Evolutionary conservation across 1,140 invertebrate species (phyloP).

Genomic region (Popillia japonica): DNA sequence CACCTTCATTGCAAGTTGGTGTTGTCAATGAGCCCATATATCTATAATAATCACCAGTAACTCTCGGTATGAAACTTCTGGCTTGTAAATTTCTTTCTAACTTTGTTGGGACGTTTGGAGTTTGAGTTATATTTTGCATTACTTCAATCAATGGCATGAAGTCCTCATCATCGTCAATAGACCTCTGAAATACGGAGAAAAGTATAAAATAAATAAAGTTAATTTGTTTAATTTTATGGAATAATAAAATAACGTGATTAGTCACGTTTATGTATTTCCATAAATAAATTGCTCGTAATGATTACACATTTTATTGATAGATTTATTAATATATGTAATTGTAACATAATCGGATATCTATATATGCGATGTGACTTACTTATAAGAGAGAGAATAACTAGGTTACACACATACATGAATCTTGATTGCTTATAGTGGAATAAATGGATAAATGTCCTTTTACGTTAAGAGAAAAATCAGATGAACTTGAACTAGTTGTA

Average conservation of each 20-base stretch:
- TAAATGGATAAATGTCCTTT: constrained; percentile 6
- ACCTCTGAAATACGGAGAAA: constrained; percentile 45
- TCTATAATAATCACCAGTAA: constrained; percentile 67
- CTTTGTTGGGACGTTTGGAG: constrained; percentile 48
- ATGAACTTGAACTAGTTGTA: background rate
- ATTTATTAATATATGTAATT: background rate
- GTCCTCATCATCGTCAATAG: constrained; percentile 56
- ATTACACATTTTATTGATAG: background rate
- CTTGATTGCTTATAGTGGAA: background rate
- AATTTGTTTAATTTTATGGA: background rate
- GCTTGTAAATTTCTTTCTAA: constrained; percentile 59
- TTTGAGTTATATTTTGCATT: constrained; percentile 59
- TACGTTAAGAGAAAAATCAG: background rate
- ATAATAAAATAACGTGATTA: background rate
- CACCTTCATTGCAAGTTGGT: constrained; percentile 75
- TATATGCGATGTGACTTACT: background rate
- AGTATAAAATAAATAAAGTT: background rate
- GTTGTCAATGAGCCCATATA: constrained; percentile 82
- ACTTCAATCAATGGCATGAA: constrained; percentile 64
- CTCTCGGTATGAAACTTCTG: constrained; percentile 63
- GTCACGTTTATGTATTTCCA: background rate
- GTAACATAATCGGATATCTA: background rate
- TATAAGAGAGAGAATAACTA: no score
- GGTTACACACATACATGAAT: no score
- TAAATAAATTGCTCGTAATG: background rate